Evolutionary conservation across 2,888 invertebrate genomes (phyloP).

Genomic region (Eilema depressum): DNA sequence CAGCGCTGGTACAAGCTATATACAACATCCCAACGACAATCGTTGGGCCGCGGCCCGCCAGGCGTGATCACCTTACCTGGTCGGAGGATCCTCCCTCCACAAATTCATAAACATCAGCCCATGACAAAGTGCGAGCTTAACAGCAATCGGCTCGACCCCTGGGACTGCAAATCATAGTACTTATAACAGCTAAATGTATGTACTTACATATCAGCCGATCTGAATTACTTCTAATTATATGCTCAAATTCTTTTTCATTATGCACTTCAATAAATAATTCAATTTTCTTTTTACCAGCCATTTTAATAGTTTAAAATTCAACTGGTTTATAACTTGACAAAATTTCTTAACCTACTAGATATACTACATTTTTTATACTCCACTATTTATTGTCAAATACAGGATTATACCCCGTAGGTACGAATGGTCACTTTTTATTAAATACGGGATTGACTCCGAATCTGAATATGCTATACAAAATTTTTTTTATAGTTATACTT

Average conservation of each 20-base stretch:
- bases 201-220: conserved; percentile 76
- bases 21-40: too few relatives aligned
- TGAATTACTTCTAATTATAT: conserved; percentile 56
- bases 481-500: too few relatives aligned
- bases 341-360: conserved; percentile 6
- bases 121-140: too few relatives aligned
- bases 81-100: too few relatives aligned
- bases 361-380: not conserved
- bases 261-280: conserved; percentile 72
- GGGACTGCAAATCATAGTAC: too few relatives aligned
- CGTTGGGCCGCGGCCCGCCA: too few relatives aligned
- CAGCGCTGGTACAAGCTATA: too few relatives aligned
- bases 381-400: not conserved
- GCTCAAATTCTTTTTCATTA: conserved; percentile 71
- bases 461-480: too few relatives aligned
- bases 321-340: not conserved
- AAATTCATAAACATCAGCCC: too few relatives aligned
- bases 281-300: conserved; percentile 63
- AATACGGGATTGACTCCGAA: not conserved
- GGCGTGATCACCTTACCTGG: too few relatives aligned
- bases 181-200: not conserved
- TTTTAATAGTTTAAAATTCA: conserved; percentile 39
- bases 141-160: too few relatives aligned
- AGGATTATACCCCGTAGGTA: too few relatives aligned
- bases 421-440: not conserved